Evolutionary conservation across 92 coral and sea anemone species (phyloP).

Genomic region (Umimayanthus kanabou): DNA sequence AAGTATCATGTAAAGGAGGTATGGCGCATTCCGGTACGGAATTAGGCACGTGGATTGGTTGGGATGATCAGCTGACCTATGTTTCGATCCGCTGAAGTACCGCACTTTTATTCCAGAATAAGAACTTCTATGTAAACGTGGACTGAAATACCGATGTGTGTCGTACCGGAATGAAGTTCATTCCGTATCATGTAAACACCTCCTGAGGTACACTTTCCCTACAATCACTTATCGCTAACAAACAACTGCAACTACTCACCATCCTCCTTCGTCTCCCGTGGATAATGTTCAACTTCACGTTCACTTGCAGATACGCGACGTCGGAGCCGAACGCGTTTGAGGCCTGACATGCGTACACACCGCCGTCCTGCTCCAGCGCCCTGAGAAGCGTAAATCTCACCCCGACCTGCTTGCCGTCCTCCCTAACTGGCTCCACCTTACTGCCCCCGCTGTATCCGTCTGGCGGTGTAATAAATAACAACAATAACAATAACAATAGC

Average conservation of each 20-base stretch:
- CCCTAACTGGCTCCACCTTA: conserved; percentile 50
- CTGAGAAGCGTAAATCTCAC: conserved; percentile 53
- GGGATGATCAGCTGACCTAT: too few species aligned
- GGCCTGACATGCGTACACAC: conserved; percentile 68
- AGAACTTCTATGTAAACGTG: too few species aligned
- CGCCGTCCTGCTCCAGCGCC: conserved; percentile 57
- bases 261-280: conserved; percentile 38
- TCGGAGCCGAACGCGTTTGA: conserved; percentile 61
- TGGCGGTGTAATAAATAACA: background rate
- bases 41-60: too few species aligned
- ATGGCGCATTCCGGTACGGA: too few species aligned
- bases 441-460: conserved; percentile 61
- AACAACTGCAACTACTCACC: background rate
- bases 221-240: background rate
- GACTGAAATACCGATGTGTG: too few species aligned
- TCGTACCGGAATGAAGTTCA: too few species aligned
- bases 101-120: too few species aligned
- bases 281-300: conserved; percentile 53
- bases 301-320: conserved; percentile 51
- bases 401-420: conserved; percentile 51
- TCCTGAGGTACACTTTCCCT: background rate
- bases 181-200: too few species aligned
- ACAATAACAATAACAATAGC: too few species aligned
- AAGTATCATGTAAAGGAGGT: too few species aligned
- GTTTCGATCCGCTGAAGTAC: too few species aligned